Base-by-base conservation (phyloP, 2,888 invertebrate species). In the Formica aserva region DNA sequence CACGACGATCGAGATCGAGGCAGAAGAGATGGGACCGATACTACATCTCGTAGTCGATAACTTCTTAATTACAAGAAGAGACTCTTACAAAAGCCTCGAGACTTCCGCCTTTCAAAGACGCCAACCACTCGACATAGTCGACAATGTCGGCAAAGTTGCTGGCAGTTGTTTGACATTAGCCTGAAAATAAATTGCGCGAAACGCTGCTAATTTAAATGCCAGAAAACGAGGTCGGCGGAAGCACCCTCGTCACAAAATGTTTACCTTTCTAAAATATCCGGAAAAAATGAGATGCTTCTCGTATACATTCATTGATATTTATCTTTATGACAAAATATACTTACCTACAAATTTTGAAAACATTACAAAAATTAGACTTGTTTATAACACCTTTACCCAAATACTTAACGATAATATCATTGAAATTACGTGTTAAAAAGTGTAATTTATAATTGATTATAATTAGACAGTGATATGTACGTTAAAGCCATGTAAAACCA, bases 1-100 rank as follows among this genome's bases (percentile, higher is more conserved):
- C 48, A 57, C 35, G n/a, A 67, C 60, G 83, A 82, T 88, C 6
- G 35, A 85, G 83, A 86, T 87, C 66, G 11, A n/a, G 26, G 0
- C 3, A 45, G 5, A 18, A 5, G 22, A 74, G 22, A 75, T 57
- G 83, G 26, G 62, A 57, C 69, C 83, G 83, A 86, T 86, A 74
- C 77, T 60, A 69, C 85, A 77, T 76, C 88, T 88, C 66, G 83
- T 85, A 82, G 81, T 41, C 83, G 86, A 85, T 90, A 89, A 90
- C 85, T 86, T 84, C 82, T 90, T 90, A 90, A 90, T 90, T 90
- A 85, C 78, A 62, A 83, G 82, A 67, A 65, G 85, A 84, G 82
- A 65, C 77, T 74, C 63, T 78, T 35, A 63, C 72, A 71, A 82
- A 84, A 66, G 86, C 76, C 66, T 55, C 60, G 57, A 52, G 78